Conservation (phyloP, 2,113 vertebrate genomes). For the Macrotus californicus region DNA sequence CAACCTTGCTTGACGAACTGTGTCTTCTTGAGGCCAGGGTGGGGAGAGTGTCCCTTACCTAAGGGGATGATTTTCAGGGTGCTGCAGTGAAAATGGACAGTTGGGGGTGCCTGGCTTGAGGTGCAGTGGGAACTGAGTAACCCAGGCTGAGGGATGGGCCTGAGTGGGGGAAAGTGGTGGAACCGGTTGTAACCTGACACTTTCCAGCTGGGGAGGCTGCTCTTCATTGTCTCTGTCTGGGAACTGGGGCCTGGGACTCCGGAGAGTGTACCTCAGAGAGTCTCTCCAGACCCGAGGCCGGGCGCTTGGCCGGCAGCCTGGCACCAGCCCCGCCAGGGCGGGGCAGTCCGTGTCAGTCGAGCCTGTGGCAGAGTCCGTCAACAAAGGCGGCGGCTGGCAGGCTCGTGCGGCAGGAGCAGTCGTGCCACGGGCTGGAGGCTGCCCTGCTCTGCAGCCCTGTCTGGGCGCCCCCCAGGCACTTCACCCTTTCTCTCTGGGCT, state of each 20-base stretch:
- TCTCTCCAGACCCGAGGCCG: constrained; percentile 40
- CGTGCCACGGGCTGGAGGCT: constrained; percentile 49
- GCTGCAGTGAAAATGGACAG: background rate
- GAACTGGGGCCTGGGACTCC: constrained; percentile 56
- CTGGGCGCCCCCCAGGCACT: constrained; percentile 59
- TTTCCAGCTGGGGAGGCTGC: constrained; percentile 72
- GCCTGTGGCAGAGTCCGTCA: constrained; percentile 77
- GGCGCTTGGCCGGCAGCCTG: constrained; percentile 63
- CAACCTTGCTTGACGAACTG: background rate
- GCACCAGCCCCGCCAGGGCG: constrained; percentile 59
- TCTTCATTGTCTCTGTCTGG: constrained; percentile 69
- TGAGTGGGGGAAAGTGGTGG: constrained; percentile 73
- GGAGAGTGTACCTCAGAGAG: constrained; percentile 55
- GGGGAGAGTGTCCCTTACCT: background rate
- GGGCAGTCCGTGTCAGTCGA: constrained; percentile 64
- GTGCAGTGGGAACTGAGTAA: constrained; percentile 32
- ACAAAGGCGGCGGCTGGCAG: constrained; percentile 78
- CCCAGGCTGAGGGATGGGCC: constrained; percentile 46
- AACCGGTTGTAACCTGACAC: constrained; percentile 84
- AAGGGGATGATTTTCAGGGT: background rate
- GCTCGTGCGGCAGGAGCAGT: constrained; percentile 72
- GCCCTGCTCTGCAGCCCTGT: constrained; percentile 34
- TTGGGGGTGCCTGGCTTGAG: background rate
- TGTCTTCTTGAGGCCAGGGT: background rate
- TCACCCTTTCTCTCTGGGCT: constrained; percentile 55